Percentiles rank a stretch among this genome's conserved stretches.
Conservation (phyloP, 2,797 vertebrate species). For the Fistularia commersonii region DNA sequence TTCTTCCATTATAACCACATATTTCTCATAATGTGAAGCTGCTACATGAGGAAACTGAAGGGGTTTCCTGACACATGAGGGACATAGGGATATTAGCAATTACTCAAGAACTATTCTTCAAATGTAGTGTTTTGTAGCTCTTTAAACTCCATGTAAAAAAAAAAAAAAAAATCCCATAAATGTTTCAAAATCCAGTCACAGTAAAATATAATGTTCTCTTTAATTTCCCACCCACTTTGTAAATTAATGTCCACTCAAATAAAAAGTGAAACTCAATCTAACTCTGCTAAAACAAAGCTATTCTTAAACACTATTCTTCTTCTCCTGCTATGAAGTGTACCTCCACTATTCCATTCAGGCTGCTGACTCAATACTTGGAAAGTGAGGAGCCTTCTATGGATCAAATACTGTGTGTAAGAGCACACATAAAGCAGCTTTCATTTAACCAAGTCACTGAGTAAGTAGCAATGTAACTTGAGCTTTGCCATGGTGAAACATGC, state of each 20-base stretch:
- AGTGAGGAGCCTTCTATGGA: conserved; percentile 36
- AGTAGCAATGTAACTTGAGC: conserved; percentile 49
- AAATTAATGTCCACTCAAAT: conserved; percentile 1
- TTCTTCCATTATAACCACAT: too few relatives aligned
- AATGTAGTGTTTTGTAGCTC: too few relatives aligned
- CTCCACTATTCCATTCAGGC: conserved; percentile 5
- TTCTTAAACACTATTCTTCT: not conserved
- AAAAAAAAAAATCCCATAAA: not conserved
- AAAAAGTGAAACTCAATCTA: conserved; percentile 4
- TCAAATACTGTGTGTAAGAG: conserved; percentile 51
- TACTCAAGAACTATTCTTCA: too few relatives aligned
- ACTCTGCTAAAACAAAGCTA: not conserved
- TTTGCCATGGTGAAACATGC: conserved; percentile 56
- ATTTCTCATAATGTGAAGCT: too few relatives aligned
- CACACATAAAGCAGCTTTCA: conserved; percentile 49
- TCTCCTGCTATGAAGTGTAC: conserved; percentile 4
- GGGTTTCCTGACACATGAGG: too few relatives aligned
- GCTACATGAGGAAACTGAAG: too few relatives aligned
- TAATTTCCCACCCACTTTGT: too few relatives aligned
- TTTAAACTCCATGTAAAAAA: too few relatives aligned
- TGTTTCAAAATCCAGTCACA: not conserved
- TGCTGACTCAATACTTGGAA: conserved; percentile 39
- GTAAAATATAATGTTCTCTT: not conserved
- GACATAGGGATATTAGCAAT: too few relatives aligned
- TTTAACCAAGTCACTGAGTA: conserved; percentile 48